A percentile compares a stretch with the other conserved stretches of the same genome.
phyloP scores from a whole-genome alignment of 2,113 vertebrate genomes.

The Notarius lentiginosus region DNA sequence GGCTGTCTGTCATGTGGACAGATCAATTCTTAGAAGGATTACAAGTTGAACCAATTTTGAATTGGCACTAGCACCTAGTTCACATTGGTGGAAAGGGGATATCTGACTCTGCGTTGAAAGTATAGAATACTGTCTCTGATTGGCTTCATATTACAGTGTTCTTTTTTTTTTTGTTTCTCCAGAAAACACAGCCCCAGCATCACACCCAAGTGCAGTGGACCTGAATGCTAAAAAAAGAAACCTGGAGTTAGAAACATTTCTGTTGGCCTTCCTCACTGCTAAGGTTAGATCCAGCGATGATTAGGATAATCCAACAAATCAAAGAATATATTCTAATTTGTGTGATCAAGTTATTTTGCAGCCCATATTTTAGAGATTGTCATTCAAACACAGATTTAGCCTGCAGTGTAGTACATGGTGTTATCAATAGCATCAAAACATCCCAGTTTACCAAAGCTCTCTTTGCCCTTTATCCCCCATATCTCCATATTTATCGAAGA shows the following conservation, averaged over 20 bases:
- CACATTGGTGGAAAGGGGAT: too few species aligned
- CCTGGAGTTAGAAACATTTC: constrained; percentile 66
- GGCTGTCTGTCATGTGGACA: too few species aligned
- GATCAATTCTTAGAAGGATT: too few species aligned
- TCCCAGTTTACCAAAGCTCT: too few species aligned
- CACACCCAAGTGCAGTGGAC: constrained; percentile 52
- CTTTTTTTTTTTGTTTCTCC: neutral
- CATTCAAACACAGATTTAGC: constrained; percentile 1
- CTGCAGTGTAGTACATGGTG: neutral
- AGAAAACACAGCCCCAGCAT: constrained; percentile 3
- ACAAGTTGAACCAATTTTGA: too few species aligned
- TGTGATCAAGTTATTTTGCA: neutral
- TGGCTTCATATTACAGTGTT: neutral
- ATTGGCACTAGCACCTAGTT: too few species aligned
- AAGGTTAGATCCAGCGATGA: constrained; percentile 59
- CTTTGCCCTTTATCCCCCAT: too few species aligned
- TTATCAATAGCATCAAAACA: too few species aligned
- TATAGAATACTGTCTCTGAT: neutral
- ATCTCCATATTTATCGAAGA: too few species aligned
- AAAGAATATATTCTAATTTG: neutral
- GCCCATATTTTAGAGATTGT: neutral
- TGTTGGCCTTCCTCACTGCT: constrained; percentile 51
- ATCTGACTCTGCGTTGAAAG: too few species aligned
- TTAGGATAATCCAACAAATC: neutral
- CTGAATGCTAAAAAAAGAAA: constrained; percentile 59